A percentile compares a stretch with the other conserved stretches of the same genome.
These are phyloP conservation scores for Zoanthus solanderi DNA, from an alignment of 92 coral and sea anemone species.

Conservation along the genomic window DNA sequence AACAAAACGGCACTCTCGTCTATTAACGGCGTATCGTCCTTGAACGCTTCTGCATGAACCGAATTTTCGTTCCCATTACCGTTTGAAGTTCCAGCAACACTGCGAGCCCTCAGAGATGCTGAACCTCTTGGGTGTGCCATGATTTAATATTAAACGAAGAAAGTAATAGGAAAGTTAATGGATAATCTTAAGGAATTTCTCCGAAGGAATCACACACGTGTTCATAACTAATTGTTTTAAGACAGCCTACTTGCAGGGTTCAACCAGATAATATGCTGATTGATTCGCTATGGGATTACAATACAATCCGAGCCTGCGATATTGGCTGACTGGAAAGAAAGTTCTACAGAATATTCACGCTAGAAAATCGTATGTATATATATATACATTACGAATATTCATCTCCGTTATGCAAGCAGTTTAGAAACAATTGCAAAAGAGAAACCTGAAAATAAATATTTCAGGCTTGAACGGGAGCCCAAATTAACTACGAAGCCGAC, in stretches of 20 bases:
- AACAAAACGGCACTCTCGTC: conserved; percentile 90
- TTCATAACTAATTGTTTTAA: background rate
- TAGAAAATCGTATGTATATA: too few relatives aligned
- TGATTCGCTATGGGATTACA: background rate
- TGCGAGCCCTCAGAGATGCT: conserved; percentile 76
- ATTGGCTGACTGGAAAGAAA: background rate
- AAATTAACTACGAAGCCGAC: too few relatives aligned
- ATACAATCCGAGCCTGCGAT: conserved; percentile 28
- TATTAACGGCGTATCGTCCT: conserved; percentile 77
- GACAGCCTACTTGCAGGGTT: background rate
- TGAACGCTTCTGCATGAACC: conserved; percentile 44
- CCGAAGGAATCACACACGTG: background rate
- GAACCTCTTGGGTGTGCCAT: conserved; percentile 91
- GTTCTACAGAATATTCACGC: too few relatives aligned
- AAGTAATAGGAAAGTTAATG: conserved; percentile 26
- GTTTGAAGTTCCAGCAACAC: conserved; percentile 33
- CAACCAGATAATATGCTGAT: background rate
- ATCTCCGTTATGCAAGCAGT: too few relatives aligned
- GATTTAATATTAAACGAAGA: background rate
- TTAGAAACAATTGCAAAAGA: too few relatives aligned
- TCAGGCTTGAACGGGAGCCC: too few relatives aligned
- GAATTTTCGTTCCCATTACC: conserved; percentile 47
- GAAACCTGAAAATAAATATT: too few relatives aligned
- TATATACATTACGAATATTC: too few relatives aligned
- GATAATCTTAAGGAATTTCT: background rate